These are phyloP conservation scores for human (Homo sapiens) DNA, from an alignment of 2,113 vertebrate genomes.

Conservation along the genomic window GRCh38 chr11:22437001-22437500, in stretches of 20 bases:
- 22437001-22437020: not conserved
- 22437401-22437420: slow-evolving; percentile 39
- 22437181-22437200: slow-evolving; percentile 29
- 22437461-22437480: not conserved
- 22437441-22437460: slow-evolving; percentile 37
- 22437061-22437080: not conserved
- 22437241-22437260: slow-evolving; percentile 56
- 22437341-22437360: slow-evolving; percentile 37
- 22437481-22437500: slow-evolving; percentile 9
- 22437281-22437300: slow-evolving; percentile 41
- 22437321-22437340: slow-evolving; percentile 22
- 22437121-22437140: not conserved
- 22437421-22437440: slow-evolving; percentile 40
- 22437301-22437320: slow-evolving; percentile 56
- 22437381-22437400: not conserved
- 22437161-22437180: not conserved
- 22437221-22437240: slow-evolving; percentile 66
- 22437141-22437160: not conserved
- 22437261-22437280: slow-evolving; percentile 43
- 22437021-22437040: not conserved
- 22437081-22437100: not conserved
- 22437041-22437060: rapidly evolving
- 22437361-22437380: slow-evolving; percentile 16
- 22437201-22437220: slow-evolving; percentile 35
- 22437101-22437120: not conserved